A percentile compares a stretch with the other conserved stretches of the same genome.
phyloP scores from a whole-genome alignment of 2,888 invertebrate species.

The Zygogramma bicolorata region DNA sequence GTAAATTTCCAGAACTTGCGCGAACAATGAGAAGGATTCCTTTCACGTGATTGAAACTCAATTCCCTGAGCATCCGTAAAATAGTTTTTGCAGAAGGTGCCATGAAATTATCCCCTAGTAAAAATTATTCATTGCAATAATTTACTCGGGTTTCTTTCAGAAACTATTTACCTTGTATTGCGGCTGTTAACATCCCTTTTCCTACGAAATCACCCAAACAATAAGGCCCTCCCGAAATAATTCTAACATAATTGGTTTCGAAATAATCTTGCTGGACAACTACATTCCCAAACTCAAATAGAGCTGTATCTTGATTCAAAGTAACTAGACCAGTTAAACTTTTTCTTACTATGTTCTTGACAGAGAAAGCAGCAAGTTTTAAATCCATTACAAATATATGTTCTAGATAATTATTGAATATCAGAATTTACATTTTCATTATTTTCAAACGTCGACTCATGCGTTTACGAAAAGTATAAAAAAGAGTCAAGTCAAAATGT shows the following conservation, averaged over 20 bases:
- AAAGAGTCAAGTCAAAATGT: too few species aligned
- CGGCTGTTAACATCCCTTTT: slow-evolving; percentile 82
- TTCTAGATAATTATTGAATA: not conserved
- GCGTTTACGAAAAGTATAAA: too few species aligned
- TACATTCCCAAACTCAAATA: slow-evolving; percentile 62
- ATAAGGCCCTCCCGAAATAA: slow-evolving; percentile 79
- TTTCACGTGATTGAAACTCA: slow-evolving; percentile 63
- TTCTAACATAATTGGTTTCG: slow-evolving; percentile 66
- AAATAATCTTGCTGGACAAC: slow-evolving; percentile 60
- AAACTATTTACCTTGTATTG: slow-evolving; percentile 72
- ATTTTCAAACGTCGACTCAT: too few species aligned
- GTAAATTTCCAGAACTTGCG: slow-evolving; percentile 82
- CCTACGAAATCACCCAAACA: slow-evolving; percentile 73
- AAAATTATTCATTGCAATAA: slow-evolving; percentile 8
- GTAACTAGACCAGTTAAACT: slow-evolving; percentile 31
- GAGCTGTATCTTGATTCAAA: slow-evolving; percentile 56
- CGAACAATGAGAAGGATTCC: slow-evolving; percentile 81
- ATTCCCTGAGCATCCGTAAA: slow-evolving; percentile 60
- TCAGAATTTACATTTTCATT: not conserved
- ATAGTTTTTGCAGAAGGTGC: slow-evolving; percentile 59
- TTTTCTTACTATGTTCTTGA: slow-evolving; percentile 4
- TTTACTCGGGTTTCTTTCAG: not conserved
- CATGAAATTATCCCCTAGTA: slow-evolving; percentile 57
- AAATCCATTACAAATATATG: not conserved
- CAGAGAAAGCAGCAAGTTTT: not conserved